Conservation (phyloP, 2,888 invertebrate species). For the Ichneumon xanthorius region DNA sequence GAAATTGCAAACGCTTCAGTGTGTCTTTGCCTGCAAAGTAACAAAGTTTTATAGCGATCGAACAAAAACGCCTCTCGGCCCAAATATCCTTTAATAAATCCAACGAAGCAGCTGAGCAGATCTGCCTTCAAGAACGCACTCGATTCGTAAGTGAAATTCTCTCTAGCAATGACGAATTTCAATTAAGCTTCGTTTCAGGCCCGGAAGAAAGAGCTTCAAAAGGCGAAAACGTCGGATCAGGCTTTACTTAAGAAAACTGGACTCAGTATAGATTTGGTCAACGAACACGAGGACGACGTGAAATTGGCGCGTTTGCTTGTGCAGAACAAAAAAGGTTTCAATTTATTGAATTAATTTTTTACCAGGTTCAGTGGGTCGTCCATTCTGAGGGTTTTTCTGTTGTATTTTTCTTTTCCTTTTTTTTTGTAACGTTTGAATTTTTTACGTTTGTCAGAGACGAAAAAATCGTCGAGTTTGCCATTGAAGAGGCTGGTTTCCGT, state of each 20-base stretch:
- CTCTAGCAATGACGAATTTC: background rate
- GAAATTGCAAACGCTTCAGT: no score
- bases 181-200: conserved; percentile 84
- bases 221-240: conserved; percentile 89
- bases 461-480: conserved; percentile 65
- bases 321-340: conserved; percentile 87
- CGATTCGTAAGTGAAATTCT: background rate
- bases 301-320: conserved; percentile 92
- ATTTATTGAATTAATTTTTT: conserved; percentile 18
- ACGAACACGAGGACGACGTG: conserved; percentile 93
- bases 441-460: conserved; percentile 71
- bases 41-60: no score
- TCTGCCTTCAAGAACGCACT: background rate
- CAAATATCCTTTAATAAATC: no score
- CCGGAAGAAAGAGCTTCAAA: conserved; percentile 91
- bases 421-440: background rate
- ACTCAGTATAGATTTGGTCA: conserved; percentile 91
- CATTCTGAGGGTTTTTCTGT: background rate
- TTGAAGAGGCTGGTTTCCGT: conserved; percentile 77
- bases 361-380: background rate
- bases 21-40: no score
- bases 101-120: no score
- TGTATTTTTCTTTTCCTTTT: conserved; percentile 1
- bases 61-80: no score
- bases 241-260: conserved; percentile 91